Percentiles rank a stretch among this genome's conserved stretches.
Conservation (phyloP, 2,888 invertebrate species). For the Euproctis similis region DNA sequence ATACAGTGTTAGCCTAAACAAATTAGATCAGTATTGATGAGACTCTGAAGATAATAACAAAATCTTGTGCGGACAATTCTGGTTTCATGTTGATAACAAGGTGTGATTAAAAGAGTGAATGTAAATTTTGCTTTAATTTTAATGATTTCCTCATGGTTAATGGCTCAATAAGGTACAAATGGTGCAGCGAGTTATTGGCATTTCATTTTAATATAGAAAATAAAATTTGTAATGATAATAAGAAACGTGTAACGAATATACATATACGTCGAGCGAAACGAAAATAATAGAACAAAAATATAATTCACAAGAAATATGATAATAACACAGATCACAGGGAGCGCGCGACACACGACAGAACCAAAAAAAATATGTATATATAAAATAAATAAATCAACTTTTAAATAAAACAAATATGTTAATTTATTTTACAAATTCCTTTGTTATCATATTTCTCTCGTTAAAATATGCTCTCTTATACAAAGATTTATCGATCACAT, state of each 20-base stretch:
- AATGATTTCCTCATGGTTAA: slow-evolving; percentile 53
- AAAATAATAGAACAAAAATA: slow-evolving; percentile 32
- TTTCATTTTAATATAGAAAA: slow-evolving; percentile 68
- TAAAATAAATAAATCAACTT: slow-evolving; percentile 44
- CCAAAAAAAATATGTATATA: slow-evolving; percentile 8
- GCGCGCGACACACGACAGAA: slow-evolving; percentile 23
- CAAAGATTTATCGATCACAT: slow-evolving; percentile 73
- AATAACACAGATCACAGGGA: slow-evolving; percentile 29
- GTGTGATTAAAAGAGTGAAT: slow-evolving; percentile 54
- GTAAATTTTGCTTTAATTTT: slow-evolving; percentile 50
- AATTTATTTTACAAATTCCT: slow-evolving; percentile 76
- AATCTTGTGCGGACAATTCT: too few species aligned
- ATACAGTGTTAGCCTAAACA: too few species aligned
- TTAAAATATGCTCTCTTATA: slow-evolving; percentile 73
- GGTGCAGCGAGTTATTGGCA: slow-evolving; percentile 60
- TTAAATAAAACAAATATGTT: slow-evolving; percentile 74
- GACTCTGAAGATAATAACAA: too few species aligned
- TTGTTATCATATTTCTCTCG: slow-evolving; percentile 76
- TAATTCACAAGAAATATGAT: slow-evolving; percentile 51
- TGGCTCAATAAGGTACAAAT: slow-evolving; percentile 66
- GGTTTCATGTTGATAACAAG: slow-evolving; percentile 34
- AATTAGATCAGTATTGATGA: too few species aligned
- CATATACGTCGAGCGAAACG: slow-evolving; percentile 37
- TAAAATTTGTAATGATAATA: slow-evolving; percentile 64
- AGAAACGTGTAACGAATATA: slow-evolving; percentile 59